Evolutionary conservation across 2,797 vertebrate genomes (phyloP).

Genomic region (Bradypus variegatus): DNA sequence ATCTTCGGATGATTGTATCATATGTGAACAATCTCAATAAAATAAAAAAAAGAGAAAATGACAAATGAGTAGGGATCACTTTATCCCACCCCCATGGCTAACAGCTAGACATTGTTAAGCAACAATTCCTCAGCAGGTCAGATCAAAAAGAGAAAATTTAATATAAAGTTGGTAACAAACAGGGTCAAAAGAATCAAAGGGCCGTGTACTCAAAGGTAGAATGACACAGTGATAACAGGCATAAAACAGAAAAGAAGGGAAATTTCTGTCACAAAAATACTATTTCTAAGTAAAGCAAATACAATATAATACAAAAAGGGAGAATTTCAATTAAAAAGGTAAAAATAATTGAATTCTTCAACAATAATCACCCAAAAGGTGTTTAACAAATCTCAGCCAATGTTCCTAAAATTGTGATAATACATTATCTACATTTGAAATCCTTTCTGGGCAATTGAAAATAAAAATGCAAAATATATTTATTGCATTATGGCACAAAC

Average conservation of each 20-base stretch:
- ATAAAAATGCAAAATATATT: no score
- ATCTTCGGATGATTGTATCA: no score
- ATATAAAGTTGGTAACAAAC: constrained; percentile 44
- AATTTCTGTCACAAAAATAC: neutral
- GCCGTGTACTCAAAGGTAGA: neutral
- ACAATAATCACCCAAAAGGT: neutral
- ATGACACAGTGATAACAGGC: neutral
- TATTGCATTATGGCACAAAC: no score
- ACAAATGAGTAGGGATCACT: neutral
- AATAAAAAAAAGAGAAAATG: neutral
- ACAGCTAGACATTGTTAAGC: constrained; percentile 63
- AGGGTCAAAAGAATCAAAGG: constrained; percentile 45
- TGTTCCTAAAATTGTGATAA: neutral
- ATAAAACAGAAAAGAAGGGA: neutral
- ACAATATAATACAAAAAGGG: neutral
- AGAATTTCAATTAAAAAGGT: neutral
- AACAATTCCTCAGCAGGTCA: constrained; percentile 52
- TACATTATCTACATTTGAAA: neutral
- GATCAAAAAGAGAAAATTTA: constrained; percentile 56
- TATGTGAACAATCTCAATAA: no score
- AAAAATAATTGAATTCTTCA: neutral
- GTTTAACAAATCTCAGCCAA: neutral
- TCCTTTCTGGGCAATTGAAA: neutral
- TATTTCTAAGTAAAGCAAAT: neutral
- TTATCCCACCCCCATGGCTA: neutral